phyloP scores from a whole-genome alignment of 2,797 vertebrate species.

The Rousettus madagascariensis region DNA sequence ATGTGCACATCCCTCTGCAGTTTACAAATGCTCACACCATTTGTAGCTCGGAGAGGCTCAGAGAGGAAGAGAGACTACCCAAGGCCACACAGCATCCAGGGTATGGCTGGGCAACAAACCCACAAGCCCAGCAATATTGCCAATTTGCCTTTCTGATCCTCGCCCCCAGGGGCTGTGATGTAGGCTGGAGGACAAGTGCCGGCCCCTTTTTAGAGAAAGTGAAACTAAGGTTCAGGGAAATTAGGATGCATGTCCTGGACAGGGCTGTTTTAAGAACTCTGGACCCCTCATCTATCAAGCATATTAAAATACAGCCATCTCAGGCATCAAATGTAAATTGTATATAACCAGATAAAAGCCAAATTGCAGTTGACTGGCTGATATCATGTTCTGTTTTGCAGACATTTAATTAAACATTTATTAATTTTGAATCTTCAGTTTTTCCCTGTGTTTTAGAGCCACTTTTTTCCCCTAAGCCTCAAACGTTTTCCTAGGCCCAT shows the following conservation, averaged over 20 bases:
- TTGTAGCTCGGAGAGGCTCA: neutral
- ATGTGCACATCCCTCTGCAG: neutral
- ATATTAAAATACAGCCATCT: slow-evolving; percentile 61
- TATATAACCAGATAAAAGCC: slow-evolving; percentile 69
- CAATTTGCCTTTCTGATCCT: neutral
- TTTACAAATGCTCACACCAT: neutral
- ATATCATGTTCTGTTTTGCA: slow-evolving; percentile 72
- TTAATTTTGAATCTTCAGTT: slow-evolving; percentile 76
- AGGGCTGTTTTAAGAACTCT: slow-evolving; percentile 33
- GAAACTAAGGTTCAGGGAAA: slow-evolving; percentile 46
- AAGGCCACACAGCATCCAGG: neutral
- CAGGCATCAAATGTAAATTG: slow-evolving; percentile 66
- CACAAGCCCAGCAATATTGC: too few relatives aligned
- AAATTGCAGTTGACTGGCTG: slow-evolving; percentile 66
- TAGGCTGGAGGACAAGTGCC: neutral
- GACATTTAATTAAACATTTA: slow-evolving; percentile 79
- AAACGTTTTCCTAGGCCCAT: slow-evolving; percentile 33
- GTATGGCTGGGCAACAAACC: neutral
- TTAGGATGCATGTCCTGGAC: neutral
- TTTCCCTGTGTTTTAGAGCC: slow-evolving; percentile 58
- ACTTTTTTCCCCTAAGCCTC: slow-evolving; percentile 24
- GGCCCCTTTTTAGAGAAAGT: slow-evolving; percentile 13
- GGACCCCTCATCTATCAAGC: slow-evolving; percentile 7
- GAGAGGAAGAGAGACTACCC: slow-evolving; percentile 10
- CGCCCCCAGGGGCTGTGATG: neutral